These are phyloP conservation scores for Chrysogorgia sp. DNA, from an alignment of 92 coral and sea anemone genomes.

Conservation along the genomic window DNA sequence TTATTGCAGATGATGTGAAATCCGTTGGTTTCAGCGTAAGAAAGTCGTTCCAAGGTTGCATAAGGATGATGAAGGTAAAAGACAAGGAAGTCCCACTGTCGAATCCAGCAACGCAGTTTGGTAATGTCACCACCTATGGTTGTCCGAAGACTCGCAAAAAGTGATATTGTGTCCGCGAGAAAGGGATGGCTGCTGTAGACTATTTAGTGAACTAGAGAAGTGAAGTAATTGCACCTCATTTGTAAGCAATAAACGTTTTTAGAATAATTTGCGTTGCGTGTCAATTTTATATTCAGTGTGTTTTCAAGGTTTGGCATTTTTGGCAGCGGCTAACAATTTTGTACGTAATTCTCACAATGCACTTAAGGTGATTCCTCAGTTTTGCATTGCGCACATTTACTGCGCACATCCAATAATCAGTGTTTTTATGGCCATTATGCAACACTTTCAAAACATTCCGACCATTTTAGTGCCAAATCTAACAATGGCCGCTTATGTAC, in stretches of 20 bases:
- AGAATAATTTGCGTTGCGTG: neutral
- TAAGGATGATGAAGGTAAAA: slow-evolving; percentile 51
- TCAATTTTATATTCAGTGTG: too few relatives aligned
- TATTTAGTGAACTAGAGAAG: neutral
- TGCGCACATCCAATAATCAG: too few relatives aligned
- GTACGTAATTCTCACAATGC: too few relatives aligned
- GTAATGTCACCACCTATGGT: slow-evolving; percentile 60
- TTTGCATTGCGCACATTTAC: too few relatives aligned
- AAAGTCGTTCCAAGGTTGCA: slow-evolving; percentile 61
- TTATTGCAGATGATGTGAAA: slow-evolving; percentile 1
- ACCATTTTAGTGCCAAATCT: too few relatives aligned
- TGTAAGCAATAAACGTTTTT: neutral
- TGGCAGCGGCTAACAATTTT: too few relatives aligned
- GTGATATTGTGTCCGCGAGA: neutral
- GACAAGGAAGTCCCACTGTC: slow-evolving; percentile 24
- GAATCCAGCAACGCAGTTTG: slow-evolving; percentile 47
- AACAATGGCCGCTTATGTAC: too few relatives aligned
- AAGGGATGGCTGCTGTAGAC: neutral
- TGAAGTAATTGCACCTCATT: neutral
- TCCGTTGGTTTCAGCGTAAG: slow-evolving; percentile 53
- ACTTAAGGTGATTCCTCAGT: too few relatives aligned
- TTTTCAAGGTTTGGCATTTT: too few relatives aligned
- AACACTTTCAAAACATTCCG: too few relatives aligned
- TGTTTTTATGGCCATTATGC: too few relatives aligned
- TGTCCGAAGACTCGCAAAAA: slow-evolving; percentile 44